phyloP scores from a whole-genome alignment of 2,888 invertebrate species.

The Drosophila nr. perissopoda region DNA sequence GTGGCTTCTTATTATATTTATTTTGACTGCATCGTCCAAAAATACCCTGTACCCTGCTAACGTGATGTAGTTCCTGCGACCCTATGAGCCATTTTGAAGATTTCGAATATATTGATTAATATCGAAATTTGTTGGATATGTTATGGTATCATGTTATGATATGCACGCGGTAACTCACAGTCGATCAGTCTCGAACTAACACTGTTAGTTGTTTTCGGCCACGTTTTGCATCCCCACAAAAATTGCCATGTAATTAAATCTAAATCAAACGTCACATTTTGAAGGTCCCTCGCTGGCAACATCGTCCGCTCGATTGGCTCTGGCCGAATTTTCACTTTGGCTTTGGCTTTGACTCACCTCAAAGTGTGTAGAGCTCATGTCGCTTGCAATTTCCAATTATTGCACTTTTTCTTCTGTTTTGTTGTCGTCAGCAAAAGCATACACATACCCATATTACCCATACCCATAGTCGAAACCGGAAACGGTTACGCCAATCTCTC shows the following conservation, averaged over 20 bases:
- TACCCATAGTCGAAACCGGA: conserved; percentile 56
- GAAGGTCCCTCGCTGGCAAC: conserved; percentile 65
- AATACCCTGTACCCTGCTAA: conserved; percentile 10
- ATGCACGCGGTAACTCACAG: background rate
- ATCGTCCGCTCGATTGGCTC: conserved; percentile 72
- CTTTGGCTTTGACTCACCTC: conserved; percentile 68
- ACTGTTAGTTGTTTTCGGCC: conserved; percentile 29
- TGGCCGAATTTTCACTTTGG: conserved; percentile 59
- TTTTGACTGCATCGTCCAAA: conserved; percentile 57
- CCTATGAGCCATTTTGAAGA: background rate
- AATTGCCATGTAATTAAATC: conserved; percentile 78
- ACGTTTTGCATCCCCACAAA: conserved; percentile 45
- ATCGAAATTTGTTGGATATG: background rate
- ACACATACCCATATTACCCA: conserved; percentile 12
- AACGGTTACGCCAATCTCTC: conserved; percentile 73
- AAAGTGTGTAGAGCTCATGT: conserved; percentile 40
- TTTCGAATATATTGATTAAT: background rate
- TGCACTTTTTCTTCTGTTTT: conserved; percentile 37
- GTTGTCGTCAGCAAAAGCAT: conserved; percentile 41
- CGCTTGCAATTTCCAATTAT: conserved; percentile 56
- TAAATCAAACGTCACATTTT: conserved; percentile 80
- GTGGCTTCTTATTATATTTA: conserved; percentile 40
- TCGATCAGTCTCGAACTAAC: background rate
- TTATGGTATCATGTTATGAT: background rate
- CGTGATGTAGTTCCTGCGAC: background rate